A percentile compares a stretch with the other conserved stretches of the same genome.
These are phyloP conservation scores for Epinephelus malabaricus DNA, from an alignment of 2,797 vertebrate species.

Conservation along the genomic window DNA sequence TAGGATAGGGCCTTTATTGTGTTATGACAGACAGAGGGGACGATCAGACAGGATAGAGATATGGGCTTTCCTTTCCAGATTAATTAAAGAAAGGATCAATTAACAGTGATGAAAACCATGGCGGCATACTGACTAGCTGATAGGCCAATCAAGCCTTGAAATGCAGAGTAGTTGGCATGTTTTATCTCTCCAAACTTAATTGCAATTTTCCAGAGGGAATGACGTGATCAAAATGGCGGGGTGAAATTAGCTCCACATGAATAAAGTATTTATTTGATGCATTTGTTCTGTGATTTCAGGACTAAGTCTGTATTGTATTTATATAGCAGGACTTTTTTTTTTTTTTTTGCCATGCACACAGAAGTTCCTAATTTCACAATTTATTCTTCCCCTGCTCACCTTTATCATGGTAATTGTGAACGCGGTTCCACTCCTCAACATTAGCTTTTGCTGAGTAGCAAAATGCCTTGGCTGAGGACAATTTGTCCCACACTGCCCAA, in stretches of 20 bases:
- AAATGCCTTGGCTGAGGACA: conserved; percentile 78
- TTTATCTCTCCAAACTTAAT: conserved; percentile 90
- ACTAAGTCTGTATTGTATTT: conserved; percentile 55
- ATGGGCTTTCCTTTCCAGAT: conserved; percentile 87
- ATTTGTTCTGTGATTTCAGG: conserved; percentile 77
- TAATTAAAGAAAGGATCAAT: conserved; percentile 92
- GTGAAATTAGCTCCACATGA: conserved; percentile 84
- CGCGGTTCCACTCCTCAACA: conserved; percentile 66
- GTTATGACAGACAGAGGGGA: conserved; percentile 86
- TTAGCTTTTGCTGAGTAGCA: conserved; percentile 86
- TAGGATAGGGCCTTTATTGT: conserved; percentile 81
- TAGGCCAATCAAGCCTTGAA: conserved; percentile 89
- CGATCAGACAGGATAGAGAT: conserved; percentile 85
- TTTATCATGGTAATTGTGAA: conserved; percentile 82
- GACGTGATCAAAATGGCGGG: conserved; percentile 86
- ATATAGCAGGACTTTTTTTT: conserved; percentile 9
- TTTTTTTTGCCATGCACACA: conserved; percentile 49
- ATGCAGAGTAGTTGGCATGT: conserved; percentile 88
- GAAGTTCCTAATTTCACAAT: conserved; percentile 72
- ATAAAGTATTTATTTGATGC: conserved; percentile 84
- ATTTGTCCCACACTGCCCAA: conserved; percentile 81
- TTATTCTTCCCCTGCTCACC: conserved; percentile 70
- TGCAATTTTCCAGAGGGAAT: conserved; percentile 89
- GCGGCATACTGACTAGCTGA: conserved; percentile 86
- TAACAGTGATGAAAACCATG: conserved; percentile 88